Percentiles rank a stretch among this genome's conserved stretches.
Evolutionary conservation across 2,888 invertebrate species (phyloP).

Genomic region (Julus scandinavius): DNA sequence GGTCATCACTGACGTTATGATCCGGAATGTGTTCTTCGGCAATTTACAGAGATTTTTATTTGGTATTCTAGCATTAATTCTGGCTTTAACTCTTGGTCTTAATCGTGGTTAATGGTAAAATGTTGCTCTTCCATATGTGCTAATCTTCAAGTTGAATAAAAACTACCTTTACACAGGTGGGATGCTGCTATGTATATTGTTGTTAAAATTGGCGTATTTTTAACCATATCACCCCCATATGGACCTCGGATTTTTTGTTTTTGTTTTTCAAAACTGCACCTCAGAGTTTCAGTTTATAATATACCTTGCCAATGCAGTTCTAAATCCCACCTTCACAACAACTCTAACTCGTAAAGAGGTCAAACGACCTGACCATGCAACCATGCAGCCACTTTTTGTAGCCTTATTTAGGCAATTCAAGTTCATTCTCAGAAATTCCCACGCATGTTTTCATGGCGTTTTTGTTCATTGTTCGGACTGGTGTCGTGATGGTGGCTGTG

Average conservation of each 20-base stretch:
- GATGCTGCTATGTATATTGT: too few species aligned
- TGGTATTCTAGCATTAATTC: background rate
- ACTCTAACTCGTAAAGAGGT: background rate
- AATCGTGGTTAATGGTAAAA: background rate
- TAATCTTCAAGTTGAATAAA: too few species aligned
- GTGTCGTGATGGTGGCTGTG: constrained; percentile 40
- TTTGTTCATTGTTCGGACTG: constrained; percentile 8
- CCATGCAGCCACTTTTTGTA: constrained; percentile 14
- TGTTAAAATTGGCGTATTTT: too few species aligned
- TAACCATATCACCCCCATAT: too few species aligned
- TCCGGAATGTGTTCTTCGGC: too few species aligned
- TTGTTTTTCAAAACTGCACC: background rate
- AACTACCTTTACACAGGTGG: too few species aligned
- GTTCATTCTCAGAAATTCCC: constrained; percentile 38
- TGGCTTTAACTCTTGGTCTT: background rate
- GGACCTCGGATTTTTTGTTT: too few species aligned
- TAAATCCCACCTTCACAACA: background rate
- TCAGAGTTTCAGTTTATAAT: too few species aligned
- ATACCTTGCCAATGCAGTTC: background rate
- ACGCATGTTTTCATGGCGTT: constrained; percentile 36
- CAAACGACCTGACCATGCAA: constrained; percentile 25
- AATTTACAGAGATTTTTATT: background rate
- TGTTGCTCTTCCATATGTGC: background rate
- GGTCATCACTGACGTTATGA: background rate
- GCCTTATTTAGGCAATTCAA: constrained; percentile 44